phyloP scores from a whole-genome alignment of 1,140 invertebrate species.

The Homalodisca vitripennis region DNA sequence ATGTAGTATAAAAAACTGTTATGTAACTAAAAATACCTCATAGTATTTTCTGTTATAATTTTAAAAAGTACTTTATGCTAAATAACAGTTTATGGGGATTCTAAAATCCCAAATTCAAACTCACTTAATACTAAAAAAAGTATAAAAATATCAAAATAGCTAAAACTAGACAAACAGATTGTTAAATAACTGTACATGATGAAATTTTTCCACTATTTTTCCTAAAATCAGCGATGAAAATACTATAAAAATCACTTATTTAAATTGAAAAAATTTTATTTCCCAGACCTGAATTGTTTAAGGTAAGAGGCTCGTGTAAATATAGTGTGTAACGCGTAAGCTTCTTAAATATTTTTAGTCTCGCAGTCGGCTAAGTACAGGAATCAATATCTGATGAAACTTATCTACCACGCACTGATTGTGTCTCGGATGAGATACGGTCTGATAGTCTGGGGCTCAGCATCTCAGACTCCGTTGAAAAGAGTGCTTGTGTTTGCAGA shows the following conservation, averaged over 20 bases:
- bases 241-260: conserved; percentile 25
- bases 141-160: conserved; percentile 24
- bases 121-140: neutral
- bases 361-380: too few relatives aligned
- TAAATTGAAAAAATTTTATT: neutral
- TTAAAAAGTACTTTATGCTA: neutral
- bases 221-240: conserved; percentile 12
- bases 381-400: too few relatives aligned
- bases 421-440: too few relatives aligned
- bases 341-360: too few relatives aligned
- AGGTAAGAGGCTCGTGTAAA: too few relatives aligned
- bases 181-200: conserved; percentile 12
- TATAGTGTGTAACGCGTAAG: too few relatives aligned
- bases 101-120: neutral
- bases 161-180: conserved; percentile 24
- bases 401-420: too few relatives aligned
- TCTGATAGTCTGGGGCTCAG: too few relatives aligned
- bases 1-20: conserved; percentile 10
- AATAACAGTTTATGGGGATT: neutral
- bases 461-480: too few relatives aligned
- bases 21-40: conserved; percentile 21
- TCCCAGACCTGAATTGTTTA: too few relatives aligned
- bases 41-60: neutral
- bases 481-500: too few relatives aligned
- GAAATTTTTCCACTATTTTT: conserved; percentile 17